A percentile compares a stretch with the other conserved stretches of the same genome.
These are phyloP conservation scores for Streptopelia turtur DNA, from an alignment of 2,797 vertebrate genomes.

Conservation along the genomic window DNA sequence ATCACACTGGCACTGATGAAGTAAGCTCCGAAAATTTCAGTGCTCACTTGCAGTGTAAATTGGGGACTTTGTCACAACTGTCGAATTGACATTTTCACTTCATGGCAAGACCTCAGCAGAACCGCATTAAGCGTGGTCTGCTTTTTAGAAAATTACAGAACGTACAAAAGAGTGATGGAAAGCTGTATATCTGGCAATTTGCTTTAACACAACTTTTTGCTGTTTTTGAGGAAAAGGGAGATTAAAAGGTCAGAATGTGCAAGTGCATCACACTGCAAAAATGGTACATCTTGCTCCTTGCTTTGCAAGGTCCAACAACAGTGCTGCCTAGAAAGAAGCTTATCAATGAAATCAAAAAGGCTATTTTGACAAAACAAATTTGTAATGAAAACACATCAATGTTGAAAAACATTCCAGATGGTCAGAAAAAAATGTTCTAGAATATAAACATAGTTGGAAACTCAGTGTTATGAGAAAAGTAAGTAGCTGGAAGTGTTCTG, in stretches of 20 bases:
- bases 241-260: neutral
- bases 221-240: neutral
- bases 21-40: slow-evolving; percentile 33
- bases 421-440: neutral
- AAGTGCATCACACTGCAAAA: neutral
- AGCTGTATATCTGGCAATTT: neutral
- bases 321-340: neutral
- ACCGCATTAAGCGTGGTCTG: neutral
- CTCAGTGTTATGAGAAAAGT: neutral
- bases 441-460: neutral
- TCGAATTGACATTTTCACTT: neutral
- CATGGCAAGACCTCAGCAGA: neutral
- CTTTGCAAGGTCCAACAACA: neutral
- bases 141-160: neutral
- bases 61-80: neutral
- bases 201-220: neutral
- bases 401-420: neutral
- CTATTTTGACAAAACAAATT: neutral
- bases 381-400: neutral
- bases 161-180: neutral
- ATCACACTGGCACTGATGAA: neutral
- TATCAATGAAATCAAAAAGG: neutral
- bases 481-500: neutral
- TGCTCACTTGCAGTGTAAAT: slow-evolving; percentile 30
- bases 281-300: neutral